Conservation (phyloP, 2,888 invertebrate species). For the Celastrina argiolus region DNA sequence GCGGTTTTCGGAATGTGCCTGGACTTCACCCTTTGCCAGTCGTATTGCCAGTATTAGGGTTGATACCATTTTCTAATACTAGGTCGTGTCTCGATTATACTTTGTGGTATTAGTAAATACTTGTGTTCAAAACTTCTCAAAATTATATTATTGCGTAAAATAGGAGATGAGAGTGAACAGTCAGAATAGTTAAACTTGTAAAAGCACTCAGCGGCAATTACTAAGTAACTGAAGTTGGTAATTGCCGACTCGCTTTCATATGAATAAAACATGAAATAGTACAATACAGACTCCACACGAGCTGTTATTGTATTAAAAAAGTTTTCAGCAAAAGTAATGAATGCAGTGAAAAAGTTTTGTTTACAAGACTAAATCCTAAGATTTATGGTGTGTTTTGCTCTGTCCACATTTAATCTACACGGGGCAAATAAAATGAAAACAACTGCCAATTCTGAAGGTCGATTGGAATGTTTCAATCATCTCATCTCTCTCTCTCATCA, state of each 20-base stretch:
- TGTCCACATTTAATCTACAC: not conserved
- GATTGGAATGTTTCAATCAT: too few relatives aligned
- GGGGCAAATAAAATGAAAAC: not conserved
- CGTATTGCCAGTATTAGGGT: too few relatives aligned
- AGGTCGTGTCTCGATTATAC: too few relatives aligned
- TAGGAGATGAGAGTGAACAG: not conserved
- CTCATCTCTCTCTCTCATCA: too few relatives aligned
- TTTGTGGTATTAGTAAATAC: too few relatives aligned
- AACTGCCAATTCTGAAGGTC: not conserved
- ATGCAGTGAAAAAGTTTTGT: not conserved
- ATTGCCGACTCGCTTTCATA: slow-evolving; percentile 20
- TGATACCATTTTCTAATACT: too few relatives aligned
- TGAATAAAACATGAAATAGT: slow-evolving; percentile 19
- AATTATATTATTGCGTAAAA: not conserved
- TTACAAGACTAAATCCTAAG: not conserved
- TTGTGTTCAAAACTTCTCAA: too few relatives aligned
- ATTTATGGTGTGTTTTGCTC: not conserved
- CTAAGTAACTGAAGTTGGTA: slow-evolving; percentile 25
- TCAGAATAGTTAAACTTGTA: slow-evolving; percentile 19
- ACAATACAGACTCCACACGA: not conserved
- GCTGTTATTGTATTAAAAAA: slow-evolving; percentile 4
- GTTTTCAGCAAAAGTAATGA: not conserved
- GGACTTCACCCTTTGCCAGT: too few relatives aligned
- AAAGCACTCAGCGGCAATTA: slow-evolving; percentile 23
- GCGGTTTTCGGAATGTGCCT: too few relatives aligned